Base-by-base conservation (phyloP, 2,888 invertebrate genomes). In the Agrotis puta region DNA sequence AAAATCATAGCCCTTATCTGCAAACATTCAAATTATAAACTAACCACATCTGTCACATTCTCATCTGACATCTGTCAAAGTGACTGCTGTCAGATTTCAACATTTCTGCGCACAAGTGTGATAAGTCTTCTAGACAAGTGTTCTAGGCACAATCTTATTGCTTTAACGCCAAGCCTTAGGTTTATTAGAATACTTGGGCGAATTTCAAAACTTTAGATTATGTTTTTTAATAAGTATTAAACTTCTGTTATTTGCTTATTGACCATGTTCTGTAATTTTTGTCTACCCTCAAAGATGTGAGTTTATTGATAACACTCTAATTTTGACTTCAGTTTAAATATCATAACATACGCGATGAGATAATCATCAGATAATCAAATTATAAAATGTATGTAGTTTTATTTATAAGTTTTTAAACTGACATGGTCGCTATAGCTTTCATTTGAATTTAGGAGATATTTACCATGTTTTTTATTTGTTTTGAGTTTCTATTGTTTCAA, bases 91-190 rank as follows among this genome's bases (percentile, higher is more conserved):
- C 70, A 69, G 16, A 22, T 69, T 45, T 33, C 1, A 18, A 39
- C 22, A 39, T 27, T 18, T 18, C 33, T 13, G n/a, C n/a, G 56
- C 33, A n/a, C 56, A 62, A 47, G 33, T 22, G 50, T 39, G 50
- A 9, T 57, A 9, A 14, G 20, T 47, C 16, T 14, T 18, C 64
- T 56, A 27, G 7, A 67, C 48, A 54, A 54, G 6, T 48, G 27
- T 57, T 47, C 24, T 74, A 74, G 74, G 74, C 74, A 74, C 74
- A 62, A 68, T 68, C 62, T 77, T 77, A 77, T 61, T 63, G 77
- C 72, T 74, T 61, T 24, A 24, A 69, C 58, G 50, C 56, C 45
- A 74, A 69, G 56, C 74, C 68, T 68, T 20, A 65, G n/a, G 18
- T 20, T 47, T 5, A 48, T 11, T 48, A n/a, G 20, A 51, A 56